Conservation (phyloP, 1,140 invertebrate genomes). For the Pseudomyrmex pallidus region DNA sequence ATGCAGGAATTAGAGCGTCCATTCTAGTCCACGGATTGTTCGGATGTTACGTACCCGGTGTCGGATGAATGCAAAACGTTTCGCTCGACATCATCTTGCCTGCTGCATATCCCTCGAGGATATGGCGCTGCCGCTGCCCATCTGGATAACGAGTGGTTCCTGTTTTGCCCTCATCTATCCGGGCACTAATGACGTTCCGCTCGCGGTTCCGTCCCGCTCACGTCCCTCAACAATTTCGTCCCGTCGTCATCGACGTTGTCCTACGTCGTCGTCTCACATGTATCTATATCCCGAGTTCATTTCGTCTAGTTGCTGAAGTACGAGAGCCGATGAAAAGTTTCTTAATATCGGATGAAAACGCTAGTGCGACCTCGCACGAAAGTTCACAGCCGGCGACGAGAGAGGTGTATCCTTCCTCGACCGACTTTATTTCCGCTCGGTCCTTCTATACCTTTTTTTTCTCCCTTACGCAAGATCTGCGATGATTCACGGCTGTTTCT, state of each 20-base stretch:
- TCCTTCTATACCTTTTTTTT: slow-evolving; percentile 15
- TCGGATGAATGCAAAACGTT: slow-evolving; percentile 72
- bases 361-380: slow-evolving; percentile 56
- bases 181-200: slow-evolving; percentile 68
- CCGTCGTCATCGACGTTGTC: slow-evolving; percentile 10
- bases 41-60: slow-evolving; percentile 55
- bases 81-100: slow-evolving; percentile 64
- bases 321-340: slow-evolving; percentile 80
- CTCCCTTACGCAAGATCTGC: slow-evolving; percentile 1
- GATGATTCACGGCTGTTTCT: slow-evolving; percentile 38
- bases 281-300: slow-evolving; percentile 64
- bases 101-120: slow-evolving; percentile 45
- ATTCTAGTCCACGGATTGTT: slow-evolving; percentile 66
- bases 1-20: slow-evolving; percentile 58
- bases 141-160: slow-evolving; percentile 69
- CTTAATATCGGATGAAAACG: slow-evolving; percentile 79
- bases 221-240: slow-evolving; percentile 1
- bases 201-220: slow-evolving; percentile 15
- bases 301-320: slow-evolving; percentile 63
- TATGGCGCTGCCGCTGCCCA: slow-evolving; percentile 35
- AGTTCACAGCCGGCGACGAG: slow-evolving; percentile 48
- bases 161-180: slow-evolving; percentile 77
- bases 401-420: slow-evolving; percentile 2
- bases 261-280: slow-evolving; percentile 38
- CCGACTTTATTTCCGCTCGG: slow-evolving; percentile 42